Conservation (phyloP, 2,113 vertebrate species). For the Numenius arquata region DNA sequence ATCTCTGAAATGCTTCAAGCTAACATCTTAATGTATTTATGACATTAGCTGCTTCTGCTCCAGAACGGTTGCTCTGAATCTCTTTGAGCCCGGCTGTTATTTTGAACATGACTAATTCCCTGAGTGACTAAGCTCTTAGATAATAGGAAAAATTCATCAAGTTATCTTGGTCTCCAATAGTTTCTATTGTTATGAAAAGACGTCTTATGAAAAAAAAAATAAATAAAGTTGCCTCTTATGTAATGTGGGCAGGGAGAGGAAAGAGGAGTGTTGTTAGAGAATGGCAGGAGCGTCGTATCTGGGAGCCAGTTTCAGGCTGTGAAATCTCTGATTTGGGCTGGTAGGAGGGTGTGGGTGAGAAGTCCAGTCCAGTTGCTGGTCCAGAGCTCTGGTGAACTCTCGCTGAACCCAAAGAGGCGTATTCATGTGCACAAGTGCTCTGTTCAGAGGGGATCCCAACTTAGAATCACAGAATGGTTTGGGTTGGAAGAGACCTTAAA, state of each 20-base stretch:
- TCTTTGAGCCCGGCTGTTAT: constrained; percentile 57
- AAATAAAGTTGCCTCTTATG: constrained; percentile 6
- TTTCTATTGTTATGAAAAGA: constrained; percentile 39
- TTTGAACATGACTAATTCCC: constrained; percentile 68
- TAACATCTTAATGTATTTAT: constrained; percentile 43
- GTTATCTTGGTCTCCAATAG: constrained; percentile 13
- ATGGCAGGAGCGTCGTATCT: background rate
- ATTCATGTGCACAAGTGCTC: accelerated
- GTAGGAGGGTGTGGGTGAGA: background rate
- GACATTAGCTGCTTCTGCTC: constrained; percentile 54
- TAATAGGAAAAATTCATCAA: constrained; percentile 62
- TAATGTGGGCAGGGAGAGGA: background rate
- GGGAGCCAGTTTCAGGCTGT: background rate
- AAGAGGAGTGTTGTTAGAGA: background rate
- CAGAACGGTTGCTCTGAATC: constrained; percentile 45
- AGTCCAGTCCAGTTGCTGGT: background rate
- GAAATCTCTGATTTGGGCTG: background rate
- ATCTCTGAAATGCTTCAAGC: constrained; percentile 32
- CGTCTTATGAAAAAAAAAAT: background rate
- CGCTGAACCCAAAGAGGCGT: background rate
- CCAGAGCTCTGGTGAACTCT: background rate
- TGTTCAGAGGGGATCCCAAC: background rate
- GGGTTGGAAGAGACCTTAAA: no score
- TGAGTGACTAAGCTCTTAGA: constrained; percentile 60
- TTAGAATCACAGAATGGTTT: no score